Base-by-base conservation (phyloP, 2,113 vertebrate genomes). In the Marcusenius ussheri region DNA sequence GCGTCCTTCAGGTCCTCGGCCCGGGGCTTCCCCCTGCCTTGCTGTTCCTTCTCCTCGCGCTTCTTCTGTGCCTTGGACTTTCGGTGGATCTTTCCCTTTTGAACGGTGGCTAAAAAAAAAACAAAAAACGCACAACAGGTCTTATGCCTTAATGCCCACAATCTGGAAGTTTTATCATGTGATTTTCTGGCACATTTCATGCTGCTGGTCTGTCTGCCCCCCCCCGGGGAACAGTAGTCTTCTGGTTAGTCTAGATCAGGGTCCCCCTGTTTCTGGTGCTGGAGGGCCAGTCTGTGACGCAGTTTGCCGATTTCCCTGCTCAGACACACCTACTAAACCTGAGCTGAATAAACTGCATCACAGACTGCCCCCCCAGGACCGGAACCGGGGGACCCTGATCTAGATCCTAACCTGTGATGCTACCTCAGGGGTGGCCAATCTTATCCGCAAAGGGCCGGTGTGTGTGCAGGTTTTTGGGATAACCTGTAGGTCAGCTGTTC, bases 1-100 rank as follows among this genome's bases (percentile, higher is more conserved):
- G 95, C 94, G 90, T 99, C 98, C 90, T 98, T 98, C 10, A 97
- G 94, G 89, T 98, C 98, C 11, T 98, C 98, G 46, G 97, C 97
- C 88, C 95, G 97, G 50, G 93, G 95, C 92, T 96, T 98, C 90
- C 93, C 96, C 91, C 97, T 96, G n/a, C 93, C 94, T 93, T 96
- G 97, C 93, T 95, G 97, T 50, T 99, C 98, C 90, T 96, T 98
- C 92, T 98, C 97, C 89, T 98, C 98, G 74, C 96, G 97, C 92
- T 97, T 99, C 92, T 95, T 98, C 89, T 96, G 97, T 56, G 95
- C 94, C 93, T 98, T 99, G 85, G 95, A 92, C 95, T 98, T 99
- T 19, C 95, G 96, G 39, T 97, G 96, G 92, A 96, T 93, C 92
- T 98, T 99, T 91, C 96, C 97, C 97, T 97, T 98, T 93, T 96